Base-by-base conservation (phyloP, 2,888 invertebrate species). In the Phorcus lineatus region DNA sequence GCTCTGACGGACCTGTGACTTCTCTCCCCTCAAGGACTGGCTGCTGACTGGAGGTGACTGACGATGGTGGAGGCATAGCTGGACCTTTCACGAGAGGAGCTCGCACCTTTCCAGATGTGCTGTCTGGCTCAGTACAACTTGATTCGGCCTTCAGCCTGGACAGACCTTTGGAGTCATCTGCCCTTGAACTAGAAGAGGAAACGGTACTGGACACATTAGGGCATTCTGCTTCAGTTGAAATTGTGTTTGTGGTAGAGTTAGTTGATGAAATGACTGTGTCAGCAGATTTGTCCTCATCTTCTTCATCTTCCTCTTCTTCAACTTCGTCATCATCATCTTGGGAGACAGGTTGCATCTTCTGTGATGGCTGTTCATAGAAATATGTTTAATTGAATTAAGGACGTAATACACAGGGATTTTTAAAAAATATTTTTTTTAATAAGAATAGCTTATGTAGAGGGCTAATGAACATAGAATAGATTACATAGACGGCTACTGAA, bases 291-390 rank as follows among this genome's bases (percentile, higher is more conserved):
- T 74, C 78, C 28, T 24, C 54, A 36, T 79, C 79, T 67, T 75
- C 67, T 2, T 77, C 81, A 3, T 85, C 86, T 31, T 86, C 85
- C 66, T 88, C 86, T 36, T 84, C 84, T 67, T 87, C 86, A 36
- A 75, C 82, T n/a, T 75, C 70, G 74, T 79, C 81, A 13, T 78
- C 79, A 75, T 40, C 74, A 40, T 78, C 62, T 28, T 78, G 79
- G 13, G 81, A 78, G 53, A 74, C 79, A 4, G 77, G 3, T 4
- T 75, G 66, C 19, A 70, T 40, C 22, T 36, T 24, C 40, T 76
- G 22, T 6, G 47, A 47, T 47, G 47, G 47, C 66, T 54, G 76
- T 70, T 81, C 55, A 54, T 19, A 31, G 19, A 47, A 53, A 52
- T 22, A 16, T 40, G 2, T 47, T 1, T 9, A 47, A 47, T 47